These are phyloP conservation scores for Pangasius sanitwongsei DNA, from an alignment of 2,797 vertebrate genomes.

Conservation along the genomic window DNA sequence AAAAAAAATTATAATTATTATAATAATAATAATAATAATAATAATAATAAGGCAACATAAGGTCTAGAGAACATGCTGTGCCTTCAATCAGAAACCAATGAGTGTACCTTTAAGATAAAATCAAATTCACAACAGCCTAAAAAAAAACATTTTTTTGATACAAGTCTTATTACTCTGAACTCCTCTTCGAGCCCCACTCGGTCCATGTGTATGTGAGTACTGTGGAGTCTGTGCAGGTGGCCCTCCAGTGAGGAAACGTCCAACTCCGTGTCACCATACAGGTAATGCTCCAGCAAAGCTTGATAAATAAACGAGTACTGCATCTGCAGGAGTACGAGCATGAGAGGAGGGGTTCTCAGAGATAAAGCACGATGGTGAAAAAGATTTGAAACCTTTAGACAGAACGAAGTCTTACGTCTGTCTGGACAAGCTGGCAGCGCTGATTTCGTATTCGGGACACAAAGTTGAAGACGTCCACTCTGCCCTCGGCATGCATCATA, in stretches of 20 bases:
- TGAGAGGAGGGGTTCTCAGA: not conserved
- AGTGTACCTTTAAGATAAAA: not conserved
- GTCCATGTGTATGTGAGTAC: constrained; percentile 81
- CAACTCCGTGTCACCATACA: constrained; percentile 96
- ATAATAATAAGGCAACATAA: not conserved
- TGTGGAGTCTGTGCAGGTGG: constrained; percentile 90
- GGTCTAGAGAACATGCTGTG: not conserved
- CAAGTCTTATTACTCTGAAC: constrained; percentile 81
- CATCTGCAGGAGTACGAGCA: constrained; percentile 37
- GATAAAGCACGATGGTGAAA: not conserved
- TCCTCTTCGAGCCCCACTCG: constrained; percentile 95
- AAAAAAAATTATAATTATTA: too few relatives aligned
- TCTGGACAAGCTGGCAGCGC: constrained; percentile 95
- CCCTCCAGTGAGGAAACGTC: constrained; percentile 96
- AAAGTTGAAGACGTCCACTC: constrained; percentile 89
- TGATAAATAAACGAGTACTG: constrained; percentile 90
- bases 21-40: not conserved
- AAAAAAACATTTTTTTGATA: not conserved
- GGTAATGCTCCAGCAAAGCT: constrained; percentile 94
- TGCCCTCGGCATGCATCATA: constrained; percentile 89
- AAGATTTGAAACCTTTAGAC: not conserved
- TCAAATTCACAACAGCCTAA: too few relatives aligned
- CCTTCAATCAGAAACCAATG: not conserved
- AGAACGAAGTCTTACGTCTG: constrained; percentile 80
- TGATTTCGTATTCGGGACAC: constrained; percentile 91